These are phyloP conservation scores for Stegostoma tigrinum DNA, from an alignment of 2,113 vertebrate species.

Conservation along the genomic window DNA sequence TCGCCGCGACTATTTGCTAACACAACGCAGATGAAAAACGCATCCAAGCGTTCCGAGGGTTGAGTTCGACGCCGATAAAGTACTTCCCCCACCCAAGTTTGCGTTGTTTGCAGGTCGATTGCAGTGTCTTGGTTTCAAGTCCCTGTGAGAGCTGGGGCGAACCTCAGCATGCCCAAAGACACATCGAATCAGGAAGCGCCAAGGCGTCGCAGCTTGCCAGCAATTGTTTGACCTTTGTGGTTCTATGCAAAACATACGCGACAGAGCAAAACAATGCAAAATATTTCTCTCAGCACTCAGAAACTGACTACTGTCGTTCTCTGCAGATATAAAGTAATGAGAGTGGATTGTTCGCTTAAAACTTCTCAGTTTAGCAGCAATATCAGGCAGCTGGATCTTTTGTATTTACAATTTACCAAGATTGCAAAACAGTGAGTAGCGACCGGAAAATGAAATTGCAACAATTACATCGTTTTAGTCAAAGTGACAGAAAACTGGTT, in stretches of 20 bases:
- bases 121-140: no score
- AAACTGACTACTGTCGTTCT: not conserved
- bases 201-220: not conserved
- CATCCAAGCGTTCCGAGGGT: not conserved
- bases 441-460: not conserved
- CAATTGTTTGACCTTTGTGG: not conserved
- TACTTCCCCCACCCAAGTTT: not conserved
- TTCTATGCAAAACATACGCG: not conserved
- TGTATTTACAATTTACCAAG: not conserved
- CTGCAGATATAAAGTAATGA: not conserved
- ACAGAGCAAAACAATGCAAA: not conserved
- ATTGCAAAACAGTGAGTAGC: not conserved
- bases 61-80: not conserved
- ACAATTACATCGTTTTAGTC: not conserved
- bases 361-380: not conserved
- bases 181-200: not conserved
- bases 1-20: not conserved
- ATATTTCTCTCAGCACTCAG: not conserved
- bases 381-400: not conserved
- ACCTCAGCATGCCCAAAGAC: not conserved
- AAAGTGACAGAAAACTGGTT: not conserved
- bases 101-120: not conserved
- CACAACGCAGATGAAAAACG: not conserved
- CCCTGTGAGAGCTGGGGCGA: no score
- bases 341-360: not conserved